These are phyloP conservation scores for Bubo bubo DNA, from an alignment of 2,113 vertebrate genomes.

Conservation along the genomic window DNA sequence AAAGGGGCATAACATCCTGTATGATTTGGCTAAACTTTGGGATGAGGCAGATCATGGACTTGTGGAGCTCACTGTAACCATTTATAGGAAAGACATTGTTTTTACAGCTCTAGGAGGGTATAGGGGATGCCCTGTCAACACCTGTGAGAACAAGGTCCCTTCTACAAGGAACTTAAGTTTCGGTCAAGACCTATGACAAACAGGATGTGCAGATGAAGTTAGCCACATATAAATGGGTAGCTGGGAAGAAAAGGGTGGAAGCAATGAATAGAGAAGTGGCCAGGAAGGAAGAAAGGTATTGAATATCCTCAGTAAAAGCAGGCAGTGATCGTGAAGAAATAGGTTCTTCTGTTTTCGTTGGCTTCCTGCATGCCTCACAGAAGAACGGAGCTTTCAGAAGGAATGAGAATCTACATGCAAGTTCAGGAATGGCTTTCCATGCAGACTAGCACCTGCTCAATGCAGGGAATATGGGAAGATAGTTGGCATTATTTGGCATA, in stretches of 20 bases:
- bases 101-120: background rate
- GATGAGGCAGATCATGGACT: background rate
- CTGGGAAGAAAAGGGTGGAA: background rate
- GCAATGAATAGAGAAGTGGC: background rate
- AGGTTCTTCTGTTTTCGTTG: background rate
- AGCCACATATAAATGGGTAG: fast-evolving
- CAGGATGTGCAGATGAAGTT: background rate
- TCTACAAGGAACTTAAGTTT: background rate
- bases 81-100: background rate
- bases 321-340: background rate
- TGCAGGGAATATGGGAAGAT: background rate
- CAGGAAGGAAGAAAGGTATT: background rate
- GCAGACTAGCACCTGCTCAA: background rate
- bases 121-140: background rate
- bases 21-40: background rate
- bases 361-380: background rate
- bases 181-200: background rate
- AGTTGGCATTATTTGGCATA: background rate
- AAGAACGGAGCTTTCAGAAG: background rate
- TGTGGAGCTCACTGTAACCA: background rate
- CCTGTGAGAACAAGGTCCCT: background rate
- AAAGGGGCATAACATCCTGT: background rate
- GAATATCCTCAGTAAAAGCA: background rate
- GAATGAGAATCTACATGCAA: background rate
- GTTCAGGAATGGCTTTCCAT: background rate